A percentile compares a stretch with the other conserved stretches of the same genome.
Evolutionary conservation across 1,140 invertebrate genomes (phyloP).

Genomic region (Mamestra configurata): DNA sequence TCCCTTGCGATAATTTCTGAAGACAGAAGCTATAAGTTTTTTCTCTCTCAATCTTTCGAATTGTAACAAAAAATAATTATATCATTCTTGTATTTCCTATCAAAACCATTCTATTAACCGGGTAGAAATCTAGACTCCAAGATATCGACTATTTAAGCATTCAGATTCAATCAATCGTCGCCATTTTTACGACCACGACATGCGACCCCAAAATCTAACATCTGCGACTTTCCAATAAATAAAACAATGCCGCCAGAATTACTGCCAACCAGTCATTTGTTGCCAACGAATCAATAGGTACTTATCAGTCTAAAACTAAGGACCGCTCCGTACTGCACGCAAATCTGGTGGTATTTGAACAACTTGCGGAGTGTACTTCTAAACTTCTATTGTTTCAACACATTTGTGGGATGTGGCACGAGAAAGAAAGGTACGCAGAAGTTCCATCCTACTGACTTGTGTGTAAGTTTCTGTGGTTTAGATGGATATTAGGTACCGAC

Average conservation of each 20-base stretch:
- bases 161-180: too few relatives aligned
- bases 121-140: too few relatives aligned
- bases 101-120: too few relatives aligned
- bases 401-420: not conserved
- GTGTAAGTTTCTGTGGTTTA: too few relatives aligned
- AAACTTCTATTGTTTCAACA: slow-evolving; percentile 38
- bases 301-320: slow-evolving; percentile 20
- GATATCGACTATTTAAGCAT: too few relatives aligned
- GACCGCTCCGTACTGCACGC: slow-evolving; percentile 13
- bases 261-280: not conserved
- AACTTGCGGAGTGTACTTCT: slow-evolving; percentile 21
- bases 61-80: too few relatives aligned
- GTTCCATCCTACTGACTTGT: not conserved
- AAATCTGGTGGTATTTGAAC: slow-evolving; percentile 41
- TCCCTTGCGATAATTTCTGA: too few relatives aligned
- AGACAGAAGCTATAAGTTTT: too few relatives aligned
- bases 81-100: too few relatives aligned
- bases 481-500: too few relatives aligned
- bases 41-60: too few relatives aligned
- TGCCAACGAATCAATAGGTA: not conserved
- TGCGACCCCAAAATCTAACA: not conserved
- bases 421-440: not conserved
- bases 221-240: not conserved
- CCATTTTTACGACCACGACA: not conserved
- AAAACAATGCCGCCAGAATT: not conserved